phyloP scores from a whole-genome alignment of 2,888 invertebrate genomes.

The Sericinus montela region DNA sequence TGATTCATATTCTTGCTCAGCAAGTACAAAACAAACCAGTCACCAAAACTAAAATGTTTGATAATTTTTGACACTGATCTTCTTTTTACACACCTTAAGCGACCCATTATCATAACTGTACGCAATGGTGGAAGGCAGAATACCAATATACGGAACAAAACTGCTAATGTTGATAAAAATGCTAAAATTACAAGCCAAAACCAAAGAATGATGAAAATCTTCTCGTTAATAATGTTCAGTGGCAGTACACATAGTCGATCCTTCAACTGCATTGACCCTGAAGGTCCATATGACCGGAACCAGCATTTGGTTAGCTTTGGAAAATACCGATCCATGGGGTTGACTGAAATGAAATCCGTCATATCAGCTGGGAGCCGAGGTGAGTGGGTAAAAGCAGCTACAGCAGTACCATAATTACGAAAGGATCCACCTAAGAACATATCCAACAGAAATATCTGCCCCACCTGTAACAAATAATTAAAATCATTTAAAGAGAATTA shows the following conservation, averaged over 20 bases:
- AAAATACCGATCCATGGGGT: conserved; percentile 84
- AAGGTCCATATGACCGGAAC: conserved; percentile 78
- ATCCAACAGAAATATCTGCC: conserved; percentile 84
- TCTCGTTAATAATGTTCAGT: conserved; percentile 88
- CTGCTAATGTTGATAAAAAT: conserved; percentile 78
- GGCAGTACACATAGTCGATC: conserved; percentile 87
- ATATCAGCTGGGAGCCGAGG: conserved; percentile 44
- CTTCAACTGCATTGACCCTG: conserved; percentile 75
- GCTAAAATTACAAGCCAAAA: conserved; percentile 85
- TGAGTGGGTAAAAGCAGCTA: conserved; percentile 64
- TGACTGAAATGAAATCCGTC: conserved; percentile 59
- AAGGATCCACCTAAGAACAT: conserved; percentile 82
- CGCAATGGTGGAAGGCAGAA: conserved; percentile 79
- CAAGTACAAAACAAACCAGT: conserved; percentile 88
- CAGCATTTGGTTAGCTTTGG: conserved; percentile 85
- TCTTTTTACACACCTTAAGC: conserved; percentile 75
- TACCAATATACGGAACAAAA: conserved; percentile 82
- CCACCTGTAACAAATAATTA: conserved; percentile 65
- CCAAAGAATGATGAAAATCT: conserved; percentile 87
- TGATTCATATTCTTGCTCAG: conserved; percentile 88
- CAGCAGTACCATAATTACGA: conserved; percentile 78
- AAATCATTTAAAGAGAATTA: too few species aligned
- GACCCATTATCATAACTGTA: conserved; percentile 80
- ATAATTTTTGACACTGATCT: conserved; percentile 75
- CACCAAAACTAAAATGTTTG: conserved; percentile 80